Evolutionary conservation across 2,888 invertebrate genomes (phyloP).

Genomic region (Coremacera marginata): DNA sequence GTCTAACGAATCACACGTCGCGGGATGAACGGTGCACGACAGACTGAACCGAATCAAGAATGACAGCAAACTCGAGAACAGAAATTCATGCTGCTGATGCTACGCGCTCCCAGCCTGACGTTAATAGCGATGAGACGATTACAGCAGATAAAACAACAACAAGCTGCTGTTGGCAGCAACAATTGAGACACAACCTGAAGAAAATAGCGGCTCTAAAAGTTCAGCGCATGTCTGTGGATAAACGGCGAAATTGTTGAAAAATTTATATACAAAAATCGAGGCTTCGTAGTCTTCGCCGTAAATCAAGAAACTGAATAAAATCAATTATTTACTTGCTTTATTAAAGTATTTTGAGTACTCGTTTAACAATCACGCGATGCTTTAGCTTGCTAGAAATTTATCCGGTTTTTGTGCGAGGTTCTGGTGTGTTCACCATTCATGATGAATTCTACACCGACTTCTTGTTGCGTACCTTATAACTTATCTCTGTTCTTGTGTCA

Average conservation of each 20-base stretch:
- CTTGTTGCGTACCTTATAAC: neutral
- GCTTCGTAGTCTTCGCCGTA: slow-evolving; percentile 5
- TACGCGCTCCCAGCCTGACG: slow-evolving; percentile 11
- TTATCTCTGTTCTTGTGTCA: no score
- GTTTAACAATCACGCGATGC: no score
- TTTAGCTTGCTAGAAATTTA: no score
- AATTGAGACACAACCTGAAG: slow-evolving; percentile 4
- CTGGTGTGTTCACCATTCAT: no score
- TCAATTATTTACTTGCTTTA: slow-evolving; percentile 11
- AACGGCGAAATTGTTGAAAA: slow-evolving; percentile 19
- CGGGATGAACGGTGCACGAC: slow-evolving; percentile 48
- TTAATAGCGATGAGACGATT: neutral
- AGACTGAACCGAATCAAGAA: slow-evolving; percentile 42
- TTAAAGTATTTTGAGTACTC: neutral
- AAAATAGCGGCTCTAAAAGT: no score
- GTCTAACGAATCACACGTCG: slow-evolving; percentile 46
- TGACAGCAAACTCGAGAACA: neutral
- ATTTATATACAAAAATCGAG: neutral
- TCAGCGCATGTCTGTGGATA: slow-evolving; percentile 23
- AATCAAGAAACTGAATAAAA: slow-evolving; percentile 5
- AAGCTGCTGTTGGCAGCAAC: neutral
- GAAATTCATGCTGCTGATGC: neutral
- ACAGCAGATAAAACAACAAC: neutral
- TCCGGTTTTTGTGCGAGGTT: no score
- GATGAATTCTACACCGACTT: neutral